Evolutionary conservation across 2,113 vertebrate species (phyloP).

Genomic region (Reinhardtius hippoglossoides): DNA sequence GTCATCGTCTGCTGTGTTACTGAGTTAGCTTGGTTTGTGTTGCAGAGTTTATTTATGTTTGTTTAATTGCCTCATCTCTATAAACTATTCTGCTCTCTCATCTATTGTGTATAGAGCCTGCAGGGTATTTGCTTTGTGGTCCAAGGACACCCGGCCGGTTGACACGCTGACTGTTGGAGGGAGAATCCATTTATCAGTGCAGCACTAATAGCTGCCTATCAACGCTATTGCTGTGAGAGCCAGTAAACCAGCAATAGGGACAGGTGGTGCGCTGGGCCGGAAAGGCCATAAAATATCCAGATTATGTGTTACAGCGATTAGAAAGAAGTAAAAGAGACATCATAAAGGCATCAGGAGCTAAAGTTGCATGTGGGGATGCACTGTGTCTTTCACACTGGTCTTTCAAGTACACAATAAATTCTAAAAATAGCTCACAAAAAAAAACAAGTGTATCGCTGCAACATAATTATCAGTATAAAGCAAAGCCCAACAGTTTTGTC

Average conservation of each 20-base stretch:
- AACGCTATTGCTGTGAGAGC: conserved; percentile 47
- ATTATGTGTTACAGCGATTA: conserved; percentile 47
- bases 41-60: neutral
- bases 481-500: no score
- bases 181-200: conserved; percentile 49
- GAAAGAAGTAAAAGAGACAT: conserved; percentile 50
- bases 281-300: conserved; percentile 57
- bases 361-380: conserved; percentile 9
- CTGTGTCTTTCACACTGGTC: neutral
- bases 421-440: conserved; percentile 12
- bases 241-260: conserved; percentile 39
- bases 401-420: conserved; percentile 2
- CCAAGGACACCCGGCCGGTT: conserved; percentile 36
- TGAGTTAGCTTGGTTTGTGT: neutral
- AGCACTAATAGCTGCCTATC: conserved; percentile 61
- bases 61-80: neutral
- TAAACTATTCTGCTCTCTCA: neutral
- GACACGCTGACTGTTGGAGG: conserved; percentile 29
- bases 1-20: neutral
- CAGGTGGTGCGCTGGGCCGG: conserved; percentile 55
- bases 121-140: conserved; percentile 36
- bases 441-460: neutral
- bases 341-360: conserved; percentile 34
- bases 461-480: neutral
- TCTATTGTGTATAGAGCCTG: conserved; percentile 1